Conservation (phyloP, 2,888 invertebrate species). For the Phrixothrix hirtus region DNA sequence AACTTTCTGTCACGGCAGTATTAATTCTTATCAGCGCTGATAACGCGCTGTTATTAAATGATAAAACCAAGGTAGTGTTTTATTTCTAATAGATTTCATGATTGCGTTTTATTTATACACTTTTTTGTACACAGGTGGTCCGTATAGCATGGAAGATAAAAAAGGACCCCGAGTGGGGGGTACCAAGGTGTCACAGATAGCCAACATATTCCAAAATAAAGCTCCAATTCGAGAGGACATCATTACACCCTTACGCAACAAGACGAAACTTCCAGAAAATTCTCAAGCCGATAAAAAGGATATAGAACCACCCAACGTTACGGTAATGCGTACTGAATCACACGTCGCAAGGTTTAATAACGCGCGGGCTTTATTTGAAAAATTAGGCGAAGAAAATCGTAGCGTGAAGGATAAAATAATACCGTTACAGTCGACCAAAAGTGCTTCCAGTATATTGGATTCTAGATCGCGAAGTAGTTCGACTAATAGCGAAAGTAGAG, state of each 20-base stretch:
- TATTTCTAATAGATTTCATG: not conserved
- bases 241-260: constrained; percentile 25
- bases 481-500: constrained; percentile 66
- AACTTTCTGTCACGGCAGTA: too few relatives aligned
- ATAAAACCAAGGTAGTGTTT: not conserved
- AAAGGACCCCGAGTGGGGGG: constrained; percentile 56
- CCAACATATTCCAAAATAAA: constrained; percentile 77
- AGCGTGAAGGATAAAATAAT: constrained; percentile 44
- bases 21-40: too few relatives aligned
- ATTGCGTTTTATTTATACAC: not conserved
- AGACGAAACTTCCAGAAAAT: constrained; percentile 38
- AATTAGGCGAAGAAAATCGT: constrained; percentile 76
- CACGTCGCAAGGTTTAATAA: constrained; percentile 90
- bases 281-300: constrained; percentile 46
- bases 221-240: constrained; percentile 30
- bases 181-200: constrained; percentile 88
- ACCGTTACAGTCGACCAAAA: constrained; percentile 53
- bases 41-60: too few relatives aligned
- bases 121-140: constrained; percentile 8
- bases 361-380: constrained; percentile 89
- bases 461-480: constrained; percentile 68
- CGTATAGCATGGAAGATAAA: constrained; percentile 51
- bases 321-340: constrained; percentile 83
- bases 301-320: constrained; percentile 54
- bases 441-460: constrained; percentile 59